Evolutionary conservation across 2,797 vertebrate species (phyloP).

Genomic region (Todus mexicanus): DNA sequence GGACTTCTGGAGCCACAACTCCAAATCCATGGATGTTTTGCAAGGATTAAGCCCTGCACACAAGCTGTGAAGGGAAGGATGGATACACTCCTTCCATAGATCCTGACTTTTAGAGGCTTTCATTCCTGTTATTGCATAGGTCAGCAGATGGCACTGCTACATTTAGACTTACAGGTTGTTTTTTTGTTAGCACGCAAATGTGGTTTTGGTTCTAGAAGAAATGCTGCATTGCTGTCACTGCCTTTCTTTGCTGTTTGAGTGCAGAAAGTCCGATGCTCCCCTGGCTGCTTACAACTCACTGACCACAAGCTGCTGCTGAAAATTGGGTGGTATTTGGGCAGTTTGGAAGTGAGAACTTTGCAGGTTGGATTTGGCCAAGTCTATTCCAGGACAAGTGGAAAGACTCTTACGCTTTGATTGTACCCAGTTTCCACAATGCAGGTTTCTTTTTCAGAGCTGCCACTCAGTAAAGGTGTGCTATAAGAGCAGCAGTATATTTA

Average conservation of each 20-base stretch:
- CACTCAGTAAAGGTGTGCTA: not conserved
- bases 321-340: not conserved
- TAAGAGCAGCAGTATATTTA: not conserved
- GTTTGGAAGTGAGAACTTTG: not conserved
- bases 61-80: not conserved
- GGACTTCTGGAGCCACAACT: not conserved
- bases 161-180: slow-evolving; percentile 32
- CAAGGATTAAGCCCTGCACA: not conserved
- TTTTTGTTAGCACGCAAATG: not conserved
- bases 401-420: not conserved
- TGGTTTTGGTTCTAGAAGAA: not conserved
- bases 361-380: not conserved
- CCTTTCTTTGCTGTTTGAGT: not conserved
- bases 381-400: not conserved
- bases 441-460: not conserved
- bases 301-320: not conserved
- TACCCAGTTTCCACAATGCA: not conserved
- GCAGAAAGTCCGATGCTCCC: not conserved
- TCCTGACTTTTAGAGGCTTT: not conserved
- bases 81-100: not conserved
- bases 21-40: not conserved
- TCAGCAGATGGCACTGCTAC: slow-evolving; percentile 68
- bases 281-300: not conserved
- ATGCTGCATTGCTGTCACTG: slow-evolving; percentile 48
- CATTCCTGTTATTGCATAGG: slow-evolving; percentile 28